Conservation (phyloP, 2,888 invertebrate genomes). For the Emmelina monodactyla region DNA sequence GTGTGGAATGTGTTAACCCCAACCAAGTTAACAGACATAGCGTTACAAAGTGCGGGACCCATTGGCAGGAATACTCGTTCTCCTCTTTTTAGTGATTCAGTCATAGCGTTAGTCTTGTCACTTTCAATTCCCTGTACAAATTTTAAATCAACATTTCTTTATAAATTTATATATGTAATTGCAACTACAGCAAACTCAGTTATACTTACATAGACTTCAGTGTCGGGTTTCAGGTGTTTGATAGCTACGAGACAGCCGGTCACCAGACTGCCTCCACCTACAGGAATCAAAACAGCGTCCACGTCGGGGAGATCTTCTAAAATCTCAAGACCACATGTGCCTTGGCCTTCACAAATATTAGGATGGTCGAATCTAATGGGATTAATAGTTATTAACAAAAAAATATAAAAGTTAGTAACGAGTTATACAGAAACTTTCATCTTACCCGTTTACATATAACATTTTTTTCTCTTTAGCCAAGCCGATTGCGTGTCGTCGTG, state of each 20-base stretch:
- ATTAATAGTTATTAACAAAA: too few species aligned
- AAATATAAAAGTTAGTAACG: too few species aligned
- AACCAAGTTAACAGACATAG: slow-evolving; percentile 60
- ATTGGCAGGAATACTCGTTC: slow-evolving; percentile 72
- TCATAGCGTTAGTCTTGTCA: slow-evolving; percentile 46
- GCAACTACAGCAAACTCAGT: background rate
- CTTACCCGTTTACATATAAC: slow-evolving; percentile 87
- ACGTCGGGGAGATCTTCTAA: slow-evolving; percentile 85
- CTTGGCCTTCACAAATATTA: slow-evolving; percentile 92
- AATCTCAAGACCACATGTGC: slow-evolving; percentile 92
- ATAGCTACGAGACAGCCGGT: slow-evolving; percentile 87
- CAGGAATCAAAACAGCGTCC: slow-evolving; percentile 89
- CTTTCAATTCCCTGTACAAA: slow-evolving; percentile 50
- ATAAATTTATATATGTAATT: too few species aligned
- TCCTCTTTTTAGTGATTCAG: slow-evolving; percentile 67
- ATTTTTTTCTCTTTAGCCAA: slow-evolving; percentile 74
- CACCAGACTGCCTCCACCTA: slow-evolving; percentile 92
- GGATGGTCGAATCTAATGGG: slow-evolving; percentile 96
- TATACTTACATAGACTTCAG: slow-evolving; percentile 82
- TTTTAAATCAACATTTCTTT: too few species aligned
- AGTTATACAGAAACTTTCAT: too few species aligned
- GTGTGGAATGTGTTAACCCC: slow-evolving; percentile 50
- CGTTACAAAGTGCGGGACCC: slow-evolving; percentile 82
- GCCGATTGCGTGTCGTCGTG: slow-evolving; percentile 77
- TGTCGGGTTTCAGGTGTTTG: slow-evolving; percentile 83